Conservation (phyloP, 2,888 invertebrate species). For the Chelonus formosanus region DNA sequence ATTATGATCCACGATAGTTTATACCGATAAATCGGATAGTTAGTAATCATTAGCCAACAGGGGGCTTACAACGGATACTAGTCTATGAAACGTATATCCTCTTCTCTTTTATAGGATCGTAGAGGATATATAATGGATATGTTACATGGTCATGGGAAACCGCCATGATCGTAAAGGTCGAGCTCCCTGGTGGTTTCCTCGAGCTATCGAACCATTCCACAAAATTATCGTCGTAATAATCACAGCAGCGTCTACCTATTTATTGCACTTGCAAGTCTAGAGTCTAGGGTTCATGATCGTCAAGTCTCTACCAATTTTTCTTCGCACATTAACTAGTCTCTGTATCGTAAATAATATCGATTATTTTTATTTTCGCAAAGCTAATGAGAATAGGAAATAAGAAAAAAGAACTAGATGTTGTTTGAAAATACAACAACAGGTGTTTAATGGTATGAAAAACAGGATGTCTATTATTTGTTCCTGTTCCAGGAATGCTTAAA, state of each 20-base stretch:
- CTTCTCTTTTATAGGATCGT: neutral
- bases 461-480: no score
- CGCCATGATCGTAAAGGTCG: slow-evolving; percentile 22
- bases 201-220: slow-evolving; percentile 19
- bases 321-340: neutral
- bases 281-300: neutral
- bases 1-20: slow-evolving; percentile 14
- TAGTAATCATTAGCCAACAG: slow-evolving; percentile 17
- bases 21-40: slow-evolving; percentile 20
- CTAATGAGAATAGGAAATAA: no score
- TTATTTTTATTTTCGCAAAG: no score
- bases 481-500: no score
- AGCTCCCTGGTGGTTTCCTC: slow-evolving; percentile 11
- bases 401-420: no score
- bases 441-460: no score
- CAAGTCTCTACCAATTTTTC: neutral
- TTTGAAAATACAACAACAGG: no score
- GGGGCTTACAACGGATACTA: slow-evolving; percentile 11
- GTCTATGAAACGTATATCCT: slow-evolving; percentile 18
- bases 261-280: neutral
- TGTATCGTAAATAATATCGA: no score
- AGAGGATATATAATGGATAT: slow-evolving; percentile 12
- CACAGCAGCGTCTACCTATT: neutral
- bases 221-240: slow-evolving; percentile 22
- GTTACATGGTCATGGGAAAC: slow-evolving; percentile 17